phyloP scores from a whole-genome alignment of 2,797 vertebrate species.

The Alca torda region DNA sequence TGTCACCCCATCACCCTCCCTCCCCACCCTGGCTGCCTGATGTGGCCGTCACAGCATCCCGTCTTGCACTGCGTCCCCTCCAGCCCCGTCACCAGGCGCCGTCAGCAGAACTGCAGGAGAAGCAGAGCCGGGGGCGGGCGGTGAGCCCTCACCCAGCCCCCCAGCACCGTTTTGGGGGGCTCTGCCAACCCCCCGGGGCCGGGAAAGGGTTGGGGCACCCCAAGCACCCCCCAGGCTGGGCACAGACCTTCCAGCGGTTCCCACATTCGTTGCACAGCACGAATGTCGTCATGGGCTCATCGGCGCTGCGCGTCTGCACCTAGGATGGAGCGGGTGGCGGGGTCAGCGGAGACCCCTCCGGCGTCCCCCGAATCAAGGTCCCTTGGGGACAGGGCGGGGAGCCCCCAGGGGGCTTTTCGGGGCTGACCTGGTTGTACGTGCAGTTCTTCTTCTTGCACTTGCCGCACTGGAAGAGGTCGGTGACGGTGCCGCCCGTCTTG shows the following conservation, averaged over 20 bases:
- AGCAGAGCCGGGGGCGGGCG: neutral
- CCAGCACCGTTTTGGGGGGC: rapidly evolving
- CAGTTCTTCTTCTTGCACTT: constrained; percentile 98
- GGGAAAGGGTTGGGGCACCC: neutral
- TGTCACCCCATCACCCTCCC: neutral
- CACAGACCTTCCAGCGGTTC: constrained; percentile 96
- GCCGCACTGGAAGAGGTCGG: constrained; percentile 92
- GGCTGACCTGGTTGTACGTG: constrained; percentile 93
- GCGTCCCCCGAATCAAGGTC: neutral
- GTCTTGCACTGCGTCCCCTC: neutral
- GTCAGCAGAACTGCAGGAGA: constrained; percentile 68
- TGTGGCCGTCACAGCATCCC: neutral
- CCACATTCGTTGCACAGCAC: constrained; percentile 97
- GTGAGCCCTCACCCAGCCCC: neutral
- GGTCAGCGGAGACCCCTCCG: neutral
- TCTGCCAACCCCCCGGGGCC: neutral
- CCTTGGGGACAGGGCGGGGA: rapidly evolving
- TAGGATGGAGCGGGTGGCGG: neutral
- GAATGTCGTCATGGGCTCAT: constrained; percentile 99
- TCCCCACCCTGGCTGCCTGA: neutral
- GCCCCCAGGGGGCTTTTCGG: rapidly evolving
- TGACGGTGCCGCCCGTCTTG: constrained; percentile 91
- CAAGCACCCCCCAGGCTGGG: rapidly evolving
- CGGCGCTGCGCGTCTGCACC: constrained; percentile 97
- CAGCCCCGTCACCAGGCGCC: neutral